Base-by-base conservation (phyloP, 2,888 invertebrate genomes). In the Meloe dianella region DNA sequence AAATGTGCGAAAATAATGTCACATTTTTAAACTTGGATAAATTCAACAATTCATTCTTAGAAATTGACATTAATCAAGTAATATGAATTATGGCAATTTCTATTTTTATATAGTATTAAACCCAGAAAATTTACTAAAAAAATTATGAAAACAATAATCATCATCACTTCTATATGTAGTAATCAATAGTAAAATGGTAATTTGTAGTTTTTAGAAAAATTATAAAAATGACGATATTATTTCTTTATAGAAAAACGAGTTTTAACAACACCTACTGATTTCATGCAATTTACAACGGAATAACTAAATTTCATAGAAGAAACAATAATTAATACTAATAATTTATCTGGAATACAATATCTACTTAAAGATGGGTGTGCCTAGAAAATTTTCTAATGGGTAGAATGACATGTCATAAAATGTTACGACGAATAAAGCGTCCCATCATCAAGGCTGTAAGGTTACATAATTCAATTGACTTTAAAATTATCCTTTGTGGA, bases 1-100 rank as follows among this genome's bases (percentile, higher is more conserved):
- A 51, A 51, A 51, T 7, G 51, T 51, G 51, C 22, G 51, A 20
- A 51, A 51, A 51, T 51, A 51, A 51, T 24, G 51, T 51, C 51
- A 51, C 51, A 47, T 51, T 24, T 24, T 51, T 51, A 12, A 10
- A 24, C 51, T 51, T 12, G n/a, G n/a, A n/a, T n/a, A n/a, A 51
- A 24, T 51, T 51, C 9, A 24, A 51, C 24, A 51, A 51, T 51
- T 51, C 22, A 22, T 51, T 51, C 51, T 51, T 12, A 51, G 51
- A 51, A 51, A 6, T 10, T 51, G 51, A 51, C 24, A 51, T 47
- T 20, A 20, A 47, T 47, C 41, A 47, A 47, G 47, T 20, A 47
- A 20, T 20, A 20, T 47, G 20, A 47, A 47, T 10, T 47, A 47
- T 47, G 17, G 20, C 20, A 47, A 47, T 41, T 41, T n/a, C 10